phyloP scores from a whole-genome alignment of 2,888 invertebrate species.

The Latrodectus hesperus region DNA sequence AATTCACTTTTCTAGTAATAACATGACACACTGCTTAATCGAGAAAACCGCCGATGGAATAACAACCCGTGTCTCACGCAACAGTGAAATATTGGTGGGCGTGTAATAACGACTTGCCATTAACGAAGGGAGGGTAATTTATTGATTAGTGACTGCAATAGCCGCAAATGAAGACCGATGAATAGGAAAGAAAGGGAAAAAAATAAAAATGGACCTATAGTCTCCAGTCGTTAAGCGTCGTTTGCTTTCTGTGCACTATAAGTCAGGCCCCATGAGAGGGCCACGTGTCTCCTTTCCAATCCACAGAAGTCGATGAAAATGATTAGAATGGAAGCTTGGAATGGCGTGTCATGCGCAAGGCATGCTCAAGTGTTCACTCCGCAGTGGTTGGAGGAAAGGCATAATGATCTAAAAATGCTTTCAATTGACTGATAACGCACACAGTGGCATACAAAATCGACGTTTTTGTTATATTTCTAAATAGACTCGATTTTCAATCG shows the following conservation, averaged over 20 bases:
- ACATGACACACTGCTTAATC: conserved; percentile 7
- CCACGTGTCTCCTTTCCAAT: conserved; percentile 26
- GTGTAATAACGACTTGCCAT: conserved; percentile 56
- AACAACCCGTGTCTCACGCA: conserved; percentile 43
- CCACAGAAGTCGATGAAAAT: conserved; percentile 34
- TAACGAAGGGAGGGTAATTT: conserved; percentile 62
- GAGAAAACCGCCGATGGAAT: conserved; percentile 10
- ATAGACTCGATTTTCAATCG: too few species aligned
- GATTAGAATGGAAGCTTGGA: conserved; percentile 21
- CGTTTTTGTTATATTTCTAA: too few species aligned
- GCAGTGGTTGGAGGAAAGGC: not conserved
- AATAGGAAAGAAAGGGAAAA: conserved; percentile 25
- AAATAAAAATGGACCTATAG: conserved; percentile 1
- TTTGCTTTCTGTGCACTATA: conserved; percentile 13
- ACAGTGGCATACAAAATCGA: too few species aligned
- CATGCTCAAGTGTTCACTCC: conserved; percentile 4
- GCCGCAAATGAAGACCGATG: conserved; percentile 42
- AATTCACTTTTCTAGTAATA: not conserved
- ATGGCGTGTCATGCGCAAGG: not conserved
- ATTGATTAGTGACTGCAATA: conserved; percentile 50
- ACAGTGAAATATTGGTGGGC: conserved; percentile 45
- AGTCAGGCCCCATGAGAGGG: conserved; percentile 8
- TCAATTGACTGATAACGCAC: not conserved
- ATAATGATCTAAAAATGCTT: not conserved
- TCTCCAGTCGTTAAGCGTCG: conserved; percentile 30